These are phyloP conservation scores for Druceiella hillmani DNA, from an alignment of 2,888 invertebrate genomes.

Conservation along the genomic window DNA sequence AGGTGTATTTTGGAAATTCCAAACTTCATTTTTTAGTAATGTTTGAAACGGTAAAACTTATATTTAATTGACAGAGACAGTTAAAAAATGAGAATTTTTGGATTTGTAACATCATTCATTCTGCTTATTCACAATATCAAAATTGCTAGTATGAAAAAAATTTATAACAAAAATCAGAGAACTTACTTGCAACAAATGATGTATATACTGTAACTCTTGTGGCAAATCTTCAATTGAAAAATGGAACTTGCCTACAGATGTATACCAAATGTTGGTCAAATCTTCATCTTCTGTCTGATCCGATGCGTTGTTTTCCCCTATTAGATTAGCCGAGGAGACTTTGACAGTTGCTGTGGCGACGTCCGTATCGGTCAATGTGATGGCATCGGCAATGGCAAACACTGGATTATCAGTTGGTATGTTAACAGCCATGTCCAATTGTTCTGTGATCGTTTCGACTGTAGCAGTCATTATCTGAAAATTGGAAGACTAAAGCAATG, in stretches of 20 bases:
- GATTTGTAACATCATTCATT: constrained; percentile 1
- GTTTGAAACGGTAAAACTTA: too few relatives aligned
- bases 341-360: constrained; percentile 66
- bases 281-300: constrained; percentile 65
- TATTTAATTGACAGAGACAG: too few relatives aligned
- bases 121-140: too few relatives aligned
- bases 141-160: constrained; percentile 6
- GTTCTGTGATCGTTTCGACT: constrained; percentile 90
- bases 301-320: constrained; percentile 70
- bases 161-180: too few relatives aligned
- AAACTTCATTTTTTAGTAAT: too few relatives aligned
- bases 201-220: constrained; percentile 88
- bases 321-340: constrained; percentile 70
- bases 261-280: constrained; percentile 86
- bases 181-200: constrained; percentile 75
- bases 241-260: constrained; percentile 87
- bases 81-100: too few relatives aligned
- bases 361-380: constrained; percentile 85
- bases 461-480: constrained; percentile 90
- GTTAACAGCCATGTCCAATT: constrained; percentile 82
- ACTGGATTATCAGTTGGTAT: constrained; percentile 60
- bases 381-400: constrained; percentile 78
- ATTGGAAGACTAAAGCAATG: too few relatives aligned
- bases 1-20: too few relatives aligned
- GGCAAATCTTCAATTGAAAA: constrained; percentile 87